Conservation (phyloP, 2,113 vertebrate genomes). For the Eptesicus fuscus region DNA sequence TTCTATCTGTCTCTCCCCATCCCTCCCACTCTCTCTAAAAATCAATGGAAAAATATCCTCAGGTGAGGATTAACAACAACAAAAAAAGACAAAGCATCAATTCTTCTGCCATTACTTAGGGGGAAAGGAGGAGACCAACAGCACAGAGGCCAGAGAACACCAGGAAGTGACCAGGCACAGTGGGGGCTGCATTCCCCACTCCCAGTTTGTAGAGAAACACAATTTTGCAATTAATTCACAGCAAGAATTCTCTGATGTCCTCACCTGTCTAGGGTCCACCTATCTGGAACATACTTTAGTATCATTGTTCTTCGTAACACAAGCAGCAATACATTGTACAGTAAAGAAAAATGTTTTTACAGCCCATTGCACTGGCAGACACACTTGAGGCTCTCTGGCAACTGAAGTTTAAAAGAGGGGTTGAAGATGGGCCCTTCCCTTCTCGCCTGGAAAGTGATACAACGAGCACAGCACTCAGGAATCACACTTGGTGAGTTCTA, state of each 20-base stretch:
- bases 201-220: conserved; percentile 52
- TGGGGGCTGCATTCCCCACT: not conserved
- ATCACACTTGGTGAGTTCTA: not conserved
- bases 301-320: conserved; percentile 48
- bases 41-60: no score
- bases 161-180: conserved; percentile 56
- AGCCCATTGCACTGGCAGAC: not conserved
- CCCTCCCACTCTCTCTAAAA: no score
- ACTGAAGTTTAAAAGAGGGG: conserved; percentile 17
- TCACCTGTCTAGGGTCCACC: conserved; percentile 64
- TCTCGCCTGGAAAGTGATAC: conserved; percentile 8
- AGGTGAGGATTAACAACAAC: no score
- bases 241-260: conserved; percentile 59
- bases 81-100: not conserved
- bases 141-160: conserved; percentile 23
- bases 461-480: not conserved
- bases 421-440: not conserved
- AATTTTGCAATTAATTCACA: conserved; percentile 64
- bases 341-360: conserved; percentile 54
- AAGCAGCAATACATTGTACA: conserved; percentile 62
- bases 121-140: not conserved
- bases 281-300: conserved; percentile 34
- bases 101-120: not conserved
- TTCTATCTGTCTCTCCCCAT: no score
- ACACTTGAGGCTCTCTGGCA: not conserved